These are phyloP conservation scores for Pardalotus punctatus DNA, from an alignment of 2,113 vertebrate species.

Conservation along the genomic window DNA sequence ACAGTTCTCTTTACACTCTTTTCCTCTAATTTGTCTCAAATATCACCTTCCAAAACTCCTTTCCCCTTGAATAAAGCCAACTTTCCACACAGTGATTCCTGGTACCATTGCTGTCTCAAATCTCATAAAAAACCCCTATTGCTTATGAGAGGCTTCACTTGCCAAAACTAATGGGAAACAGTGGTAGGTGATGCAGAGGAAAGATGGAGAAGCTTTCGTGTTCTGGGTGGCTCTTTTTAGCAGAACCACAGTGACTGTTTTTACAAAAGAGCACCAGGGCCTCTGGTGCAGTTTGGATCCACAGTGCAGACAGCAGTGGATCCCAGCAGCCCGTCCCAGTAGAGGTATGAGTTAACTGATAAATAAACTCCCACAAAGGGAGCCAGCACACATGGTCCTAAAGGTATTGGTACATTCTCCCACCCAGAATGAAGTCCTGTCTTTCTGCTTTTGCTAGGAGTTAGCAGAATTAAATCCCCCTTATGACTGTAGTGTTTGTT, in stretches of 20 bases:
- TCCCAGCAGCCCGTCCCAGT: not conserved
- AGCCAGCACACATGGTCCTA: not conserved
- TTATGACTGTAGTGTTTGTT: not conserved
- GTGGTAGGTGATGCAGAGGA: not conserved
- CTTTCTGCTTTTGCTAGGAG: not conserved
- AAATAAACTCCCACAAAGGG: not conserved
- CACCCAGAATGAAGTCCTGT: not conserved
- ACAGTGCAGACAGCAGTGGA: not conserved
- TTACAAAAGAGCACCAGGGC: rapidly evolving
- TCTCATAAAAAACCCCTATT: not conserved
- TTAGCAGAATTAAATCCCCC: not conserved
- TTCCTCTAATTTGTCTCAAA: not conserved
- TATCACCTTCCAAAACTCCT: not conserved
- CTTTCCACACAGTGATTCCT: not conserved
- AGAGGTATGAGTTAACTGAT: not conserved
- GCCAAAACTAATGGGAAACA: not conserved
- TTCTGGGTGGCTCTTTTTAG: not conserved
- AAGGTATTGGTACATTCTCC: not conserved
- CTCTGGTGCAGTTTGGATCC: not conserved
- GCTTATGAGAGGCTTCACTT: not conserved
- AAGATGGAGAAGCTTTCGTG: not conserved
- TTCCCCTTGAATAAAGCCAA: not conserved
- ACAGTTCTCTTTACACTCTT: not conserved
- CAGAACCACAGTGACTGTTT: not conserved
- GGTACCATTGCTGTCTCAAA: not conserved